Conservation (phyloP, 2,888 invertebrate genomes). For the Gymnocheta viridis region DNA sequence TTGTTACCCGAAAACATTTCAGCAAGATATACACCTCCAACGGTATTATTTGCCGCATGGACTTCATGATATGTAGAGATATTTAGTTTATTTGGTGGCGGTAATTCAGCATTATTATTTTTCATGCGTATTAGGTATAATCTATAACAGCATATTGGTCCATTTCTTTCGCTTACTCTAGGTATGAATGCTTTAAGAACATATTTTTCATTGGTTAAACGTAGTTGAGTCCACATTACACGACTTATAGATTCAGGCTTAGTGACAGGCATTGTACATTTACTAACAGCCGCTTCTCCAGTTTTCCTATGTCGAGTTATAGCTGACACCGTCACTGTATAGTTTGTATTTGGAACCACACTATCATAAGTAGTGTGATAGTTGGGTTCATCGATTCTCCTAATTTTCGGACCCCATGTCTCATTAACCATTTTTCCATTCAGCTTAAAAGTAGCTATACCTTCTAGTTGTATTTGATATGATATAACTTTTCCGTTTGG, state of each 20-base stretch:
- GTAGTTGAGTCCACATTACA: constrained; percentile 85
- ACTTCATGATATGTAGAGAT: constrained; percentile 89
- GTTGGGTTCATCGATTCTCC: constrained; percentile 84
- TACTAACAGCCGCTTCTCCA: constrained; percentile 85
- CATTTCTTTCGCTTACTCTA: constrained; percentile 91
- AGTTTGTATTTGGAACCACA: constrained; percentile 91
- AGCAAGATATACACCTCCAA: constrained; percentile 90
- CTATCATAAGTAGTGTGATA: constrained; percentile 84
- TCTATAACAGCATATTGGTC: constrained; percentile 93
- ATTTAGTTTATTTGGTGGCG: constrained; percentile 86
- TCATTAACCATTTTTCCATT: constrained; percentile 83
- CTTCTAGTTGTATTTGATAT: constrained; percentile 86
- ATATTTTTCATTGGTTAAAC: constrained; percentile 85
- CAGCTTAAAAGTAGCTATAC: constrained; percentile 84
- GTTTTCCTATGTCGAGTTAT: constrained; percentile 89
- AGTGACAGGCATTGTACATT: constrained; percentile 88
- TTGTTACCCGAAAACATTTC: constrained; percentile 90
- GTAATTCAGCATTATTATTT: constrained; percentile 85
- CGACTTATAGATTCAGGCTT: constrained; percentile 85
- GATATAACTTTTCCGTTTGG: constrained; percentile 91
- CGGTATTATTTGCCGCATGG: constrained; percentile 85
- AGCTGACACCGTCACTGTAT: constrained; percentile 89
- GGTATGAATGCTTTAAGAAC: constrained; percentile 90
- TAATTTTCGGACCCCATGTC: constrained; percentile 85
- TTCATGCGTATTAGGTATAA: constrained; percentile 90